A percentile compares a stretch with the other conserved stretches of the same genome.
These are phyloP conservation scores for Vespertilio murinus DNA, from an alignment of 2,797 vertebrate genomes.

Conservation along the genomic window DNA sequence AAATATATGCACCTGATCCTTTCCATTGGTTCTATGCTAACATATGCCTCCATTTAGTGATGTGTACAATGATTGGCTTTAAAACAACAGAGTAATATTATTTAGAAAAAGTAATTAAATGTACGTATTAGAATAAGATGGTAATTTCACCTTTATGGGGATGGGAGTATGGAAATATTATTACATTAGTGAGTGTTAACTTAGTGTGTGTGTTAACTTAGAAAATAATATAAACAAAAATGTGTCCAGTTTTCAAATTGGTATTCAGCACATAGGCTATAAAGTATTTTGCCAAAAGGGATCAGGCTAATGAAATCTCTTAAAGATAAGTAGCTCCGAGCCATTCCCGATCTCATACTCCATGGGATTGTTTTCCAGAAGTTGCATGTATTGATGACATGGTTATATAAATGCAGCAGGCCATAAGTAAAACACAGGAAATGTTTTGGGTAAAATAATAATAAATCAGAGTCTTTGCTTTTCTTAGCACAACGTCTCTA, in stretches of 20 bases:
- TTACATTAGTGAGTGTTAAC: neutral
- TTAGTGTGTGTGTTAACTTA: neutral
- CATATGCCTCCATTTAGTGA: conserved; percentile 55
- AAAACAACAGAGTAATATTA: neutral
- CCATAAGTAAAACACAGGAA: neutral
- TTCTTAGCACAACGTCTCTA: neutral
- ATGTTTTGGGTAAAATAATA: neutral
- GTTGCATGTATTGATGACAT: neutral
- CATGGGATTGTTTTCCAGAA: neutral
- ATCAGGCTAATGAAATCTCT: neutral
- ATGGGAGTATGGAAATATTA: neutral
- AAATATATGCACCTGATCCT: conserved; percentile 64
- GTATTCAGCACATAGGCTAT: neutral
- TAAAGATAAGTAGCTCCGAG: neutral
- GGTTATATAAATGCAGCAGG: neutral
- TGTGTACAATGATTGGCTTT: neutral
- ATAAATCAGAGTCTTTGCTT: neutral
- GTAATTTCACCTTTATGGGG: neutral
- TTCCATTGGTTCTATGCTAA: conserved; percentile 18
- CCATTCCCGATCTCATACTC: neutral
- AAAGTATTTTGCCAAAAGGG: neutral
- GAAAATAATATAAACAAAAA: neutral
- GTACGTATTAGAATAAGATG: neutral
- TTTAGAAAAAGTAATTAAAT: neutral
- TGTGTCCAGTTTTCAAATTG: neutral